A percentile compares a stretch with the other conserved stretches of the same genome.
Evolutionary conservation across 1,140 invertebrate genomes (phyloP).

Genomic region (Polypedilum vanderplanki): DNA sequence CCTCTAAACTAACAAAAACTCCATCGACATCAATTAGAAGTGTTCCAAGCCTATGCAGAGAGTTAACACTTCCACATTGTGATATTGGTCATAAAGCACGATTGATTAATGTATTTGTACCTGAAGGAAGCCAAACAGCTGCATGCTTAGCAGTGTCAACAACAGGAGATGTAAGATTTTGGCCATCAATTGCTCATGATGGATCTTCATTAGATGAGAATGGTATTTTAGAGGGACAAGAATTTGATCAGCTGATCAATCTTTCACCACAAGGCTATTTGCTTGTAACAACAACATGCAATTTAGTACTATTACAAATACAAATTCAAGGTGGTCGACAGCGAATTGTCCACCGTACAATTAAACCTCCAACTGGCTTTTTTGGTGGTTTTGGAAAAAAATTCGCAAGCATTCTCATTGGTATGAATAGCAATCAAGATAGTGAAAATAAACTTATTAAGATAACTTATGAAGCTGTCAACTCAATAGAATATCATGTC

Average conservation of each 20-base stretch:
- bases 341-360: conserved; percentile 58
- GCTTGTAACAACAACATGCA: conserved; percentile 85
- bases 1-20: conserved; percentile 38
- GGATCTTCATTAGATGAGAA: conserved; percentile 75
- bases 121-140: conserved; percentile 63
- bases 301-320: conserved; percentile 69
- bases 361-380: conserved; percentile 75
- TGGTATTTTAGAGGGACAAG: conserved; percentile 73
- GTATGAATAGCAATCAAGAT: conserved; percentile 60
- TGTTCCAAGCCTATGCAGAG: conserved; percentile 56
- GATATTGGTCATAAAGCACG: conserved; percentile 88
- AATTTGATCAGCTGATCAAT: conserved; percentile 71
- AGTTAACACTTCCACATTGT: conserved; percentile 81
- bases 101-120: conserved; percentile 71
- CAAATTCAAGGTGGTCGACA: conserved; percentile 54
- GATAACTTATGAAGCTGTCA: conserved; percentile 36
- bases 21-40: conserved; percentile 30
- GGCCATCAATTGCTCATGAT: conserved; percentile 84
- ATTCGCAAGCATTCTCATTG: conserved; percentile 83
- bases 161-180: conserved; percentile 85
- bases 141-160: conserved; percentile 88
- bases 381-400: conserved; percentile 77
- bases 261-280: conserved; percentile 69
- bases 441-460: conserved; percentile 56
- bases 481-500: conserved; percentile 34